Evolutionary conservation across 2,888 invertebrate genomes (phyloP).

Genomic region (Apamea sordens): DNA sequence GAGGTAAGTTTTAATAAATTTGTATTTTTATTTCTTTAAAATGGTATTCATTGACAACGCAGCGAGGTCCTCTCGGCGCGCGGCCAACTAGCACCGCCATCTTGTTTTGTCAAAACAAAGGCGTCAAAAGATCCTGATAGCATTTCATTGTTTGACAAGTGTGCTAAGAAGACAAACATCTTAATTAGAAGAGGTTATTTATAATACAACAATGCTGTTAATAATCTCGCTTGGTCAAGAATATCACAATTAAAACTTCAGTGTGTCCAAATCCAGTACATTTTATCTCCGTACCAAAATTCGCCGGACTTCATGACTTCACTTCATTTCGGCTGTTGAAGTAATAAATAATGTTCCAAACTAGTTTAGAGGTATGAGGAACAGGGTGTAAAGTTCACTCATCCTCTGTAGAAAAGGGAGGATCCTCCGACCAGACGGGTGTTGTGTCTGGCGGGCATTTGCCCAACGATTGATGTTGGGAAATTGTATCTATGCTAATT

Average conservation of each 20-base stretch:
- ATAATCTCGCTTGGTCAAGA: neutral
- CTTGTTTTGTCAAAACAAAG: neutral
- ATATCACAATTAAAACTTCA: neutral
- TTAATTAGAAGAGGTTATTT: neutral
- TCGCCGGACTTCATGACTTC: neutral
- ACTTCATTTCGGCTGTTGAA: neutral
- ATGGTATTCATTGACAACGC: neutral
- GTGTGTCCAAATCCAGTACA: neutral
- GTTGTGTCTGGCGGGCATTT: too few relatives aligned
- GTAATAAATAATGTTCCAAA: slow-evolving; percentile 6
- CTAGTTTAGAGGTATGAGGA: too few relatives aligned
- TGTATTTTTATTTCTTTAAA: neutral
- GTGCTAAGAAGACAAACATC: neutral
- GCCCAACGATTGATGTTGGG: too few relatives aligned
- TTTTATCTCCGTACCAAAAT: neutral
- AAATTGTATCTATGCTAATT: too few relatives aligned
- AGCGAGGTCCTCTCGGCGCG: too few relatives aligned
- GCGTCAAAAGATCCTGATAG: neutral
- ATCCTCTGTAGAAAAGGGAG: too few relatives aligned
- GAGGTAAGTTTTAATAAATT: slow-evolving; percentile 88
- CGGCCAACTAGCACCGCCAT: too few relatives aligned
- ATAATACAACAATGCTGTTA: neutral
- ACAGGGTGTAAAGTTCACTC: too few relatives aligned
- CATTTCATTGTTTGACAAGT: neutral
- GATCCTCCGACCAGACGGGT: too few relatives aligned